Evolutionary conservation across 2,888 invertebrate genomes (phyloP).

Genomic region (Erebia palarica): DNA sequence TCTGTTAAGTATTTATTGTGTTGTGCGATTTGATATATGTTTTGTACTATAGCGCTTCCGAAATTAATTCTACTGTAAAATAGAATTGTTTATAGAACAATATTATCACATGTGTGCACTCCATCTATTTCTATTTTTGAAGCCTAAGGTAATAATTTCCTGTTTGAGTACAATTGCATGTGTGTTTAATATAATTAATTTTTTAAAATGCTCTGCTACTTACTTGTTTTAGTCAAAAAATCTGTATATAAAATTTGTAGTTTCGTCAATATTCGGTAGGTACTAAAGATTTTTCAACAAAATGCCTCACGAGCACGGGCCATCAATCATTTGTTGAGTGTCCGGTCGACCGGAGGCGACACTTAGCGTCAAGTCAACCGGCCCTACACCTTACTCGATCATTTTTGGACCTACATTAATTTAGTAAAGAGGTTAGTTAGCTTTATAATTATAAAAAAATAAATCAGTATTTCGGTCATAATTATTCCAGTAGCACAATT

Average conservation of each 20-base stretch:
- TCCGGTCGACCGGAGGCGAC: slow-evolving; percentile 57
- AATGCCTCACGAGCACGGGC: slow-evolving; percentile 59
- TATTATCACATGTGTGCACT: neutral
- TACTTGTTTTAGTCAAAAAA: slow-evolving; percentile 14
- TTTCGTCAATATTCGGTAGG: slow-evolving; percentile 3
- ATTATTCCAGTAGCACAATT: neutral
- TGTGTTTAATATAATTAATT: slow-evolving; percentile 26
- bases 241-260: slow-evolving; percentile 11
- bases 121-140: slow-evolving; percentile 30
- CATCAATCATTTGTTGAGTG: slow-evolving; percentile 59
- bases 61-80: neutral
- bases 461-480: neutral
- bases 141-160: slow-evolving; percentile 56
- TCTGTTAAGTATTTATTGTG: neutral
- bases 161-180: slow-evolving; percentile 73
- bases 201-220: slow-evolving; percentile 17
- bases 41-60: neutral
- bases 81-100: neutral
- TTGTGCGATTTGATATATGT: neutral
- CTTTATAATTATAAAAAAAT: no score
- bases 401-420: no score
- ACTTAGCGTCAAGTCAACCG: slow-evolving; percentile 32
- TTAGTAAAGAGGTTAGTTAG: no score
- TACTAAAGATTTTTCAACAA: slow-evolving; percentile 28
- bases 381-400: slow-evolving; percentile 24